Base-by-base conservation (phyloP, 2,797 vertebrate species). In the Euthynnus affinis region DNA sequence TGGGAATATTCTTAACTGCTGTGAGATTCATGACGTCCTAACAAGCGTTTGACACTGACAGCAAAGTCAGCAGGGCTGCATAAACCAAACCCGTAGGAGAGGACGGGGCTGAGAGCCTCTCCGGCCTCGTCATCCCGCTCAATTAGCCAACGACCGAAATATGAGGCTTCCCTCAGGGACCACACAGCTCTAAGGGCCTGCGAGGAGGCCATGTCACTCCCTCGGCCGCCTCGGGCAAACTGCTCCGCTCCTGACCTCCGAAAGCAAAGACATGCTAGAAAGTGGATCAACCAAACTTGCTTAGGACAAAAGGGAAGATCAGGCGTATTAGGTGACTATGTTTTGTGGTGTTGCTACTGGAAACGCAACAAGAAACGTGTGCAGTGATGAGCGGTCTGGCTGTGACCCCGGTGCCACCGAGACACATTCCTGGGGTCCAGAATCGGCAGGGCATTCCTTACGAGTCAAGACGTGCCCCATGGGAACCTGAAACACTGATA, bases 31-130 rank as follows among this genome's bases (percentile, higher is more conserved):
- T 94, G 94, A 74, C 76, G 86, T 72, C 90, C 95, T 96, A 96
- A 96, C 94, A 94, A 96, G 95, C 94, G 87, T 94, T 93, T 94
- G 94, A 96, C 95, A 96, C 90, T 94, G 93, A 95, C 94, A 95
- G 95, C 93, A 57, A 90, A 94, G 95, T 96, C 95, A 94, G 95
- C 94, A 94, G 94, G 95, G 90, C 91, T 93, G 93, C 84, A 94
- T 93, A 95, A 95, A 94, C 93, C 88, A 85, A 90, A 91, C 85
- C 92, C 69, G 80, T 90, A 89, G 92, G 93, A 92, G 89, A 83
- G 77, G 88, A 88, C 62, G 56, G 73, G 80, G 80, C 80, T 32
- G 85, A 91, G 89, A 93, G 89, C 85, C 88, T 91, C 87, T 79
- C 51, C 52, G 73, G 86, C 90, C 88, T 81, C 93, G 94, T 95